Evolutionary conservation across 53 echinoderm and acorn worm species (phyloP).

Genomic region (Paelopatides confundens): DNA sequence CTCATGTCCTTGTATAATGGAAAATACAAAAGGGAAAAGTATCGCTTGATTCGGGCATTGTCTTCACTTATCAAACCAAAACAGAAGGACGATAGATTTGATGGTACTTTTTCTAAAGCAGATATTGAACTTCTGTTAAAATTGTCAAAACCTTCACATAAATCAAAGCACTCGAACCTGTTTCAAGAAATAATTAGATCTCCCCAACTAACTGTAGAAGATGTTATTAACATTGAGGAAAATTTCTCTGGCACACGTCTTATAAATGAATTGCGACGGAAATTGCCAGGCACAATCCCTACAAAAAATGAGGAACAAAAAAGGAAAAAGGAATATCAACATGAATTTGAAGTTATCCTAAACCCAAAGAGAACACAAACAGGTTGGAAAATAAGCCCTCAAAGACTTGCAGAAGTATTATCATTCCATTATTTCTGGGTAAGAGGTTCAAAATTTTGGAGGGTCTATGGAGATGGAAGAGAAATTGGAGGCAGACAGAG

Average conservation of each 20-base stretch:
- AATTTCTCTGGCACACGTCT: neutral
- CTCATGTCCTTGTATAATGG: neutral
- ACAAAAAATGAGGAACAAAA: neutral
- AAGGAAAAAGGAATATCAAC: neutral
- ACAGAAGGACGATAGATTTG: neutral
- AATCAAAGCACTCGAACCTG: too few species aligned
- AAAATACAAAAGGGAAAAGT: neutral
- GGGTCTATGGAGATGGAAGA: constrained; percentile 73
- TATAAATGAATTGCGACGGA: neutral
- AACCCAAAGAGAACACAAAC: constrained; percentile 67
- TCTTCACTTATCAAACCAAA: too few species aligned
- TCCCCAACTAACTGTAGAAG: neutral
- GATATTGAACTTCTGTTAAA: neutral
- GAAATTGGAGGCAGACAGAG: constrained; percentile 55
- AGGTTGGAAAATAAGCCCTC: constrained; percentile 70
- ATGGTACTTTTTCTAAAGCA: constrained; percentile 10
- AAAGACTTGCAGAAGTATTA: constrained; percentile 48
- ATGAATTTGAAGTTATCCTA: neutral
- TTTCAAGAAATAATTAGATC: too few species aligned
- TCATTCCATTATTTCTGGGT: constrained; percentile 62
- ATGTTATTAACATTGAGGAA: neutral
- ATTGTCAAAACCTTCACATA: too few species aligned
- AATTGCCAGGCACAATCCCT: neutral
- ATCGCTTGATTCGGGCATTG: too few species aligned
- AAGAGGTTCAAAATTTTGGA: constrained; percentile 28